phyloP scores from a whole-genome alignment of 2,797 vertebrate species.

The Takifugu rubripes region DNA sequence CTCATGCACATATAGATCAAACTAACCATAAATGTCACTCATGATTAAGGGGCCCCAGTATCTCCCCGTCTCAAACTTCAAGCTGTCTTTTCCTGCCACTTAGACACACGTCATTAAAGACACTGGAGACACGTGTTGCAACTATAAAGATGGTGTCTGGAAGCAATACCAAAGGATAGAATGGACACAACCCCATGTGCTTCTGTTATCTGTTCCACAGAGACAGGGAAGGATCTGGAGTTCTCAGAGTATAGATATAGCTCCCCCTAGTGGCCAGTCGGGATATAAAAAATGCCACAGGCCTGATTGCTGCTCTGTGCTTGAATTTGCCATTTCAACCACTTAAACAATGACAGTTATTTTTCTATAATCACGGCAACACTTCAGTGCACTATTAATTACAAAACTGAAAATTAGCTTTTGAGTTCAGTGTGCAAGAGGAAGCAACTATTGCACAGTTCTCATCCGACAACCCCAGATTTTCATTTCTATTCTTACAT shows the following conservation, averaged over 20 bases:
- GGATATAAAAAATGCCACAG: background rate
- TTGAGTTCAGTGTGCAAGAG: too few species aligned
- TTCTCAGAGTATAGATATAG: background rate
- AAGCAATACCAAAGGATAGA: background rate
- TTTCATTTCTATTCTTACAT: background rate
- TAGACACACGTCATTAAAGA: slow-evolving; percentile 3
- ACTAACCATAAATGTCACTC: slow-evolving; percentile 29
- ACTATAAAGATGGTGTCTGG: slow-evolving; percentile 17
- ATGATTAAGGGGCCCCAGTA: slow-evolving; percentile 28
- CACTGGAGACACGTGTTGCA: background rate
- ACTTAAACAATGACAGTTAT: too few species aligned
- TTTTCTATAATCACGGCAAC: too few species aligned
- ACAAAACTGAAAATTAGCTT: too few species aligned
- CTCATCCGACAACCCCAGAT: background rate
- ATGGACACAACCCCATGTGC: slow-evolving; percentile 15
- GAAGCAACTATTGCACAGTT: too few species aligned
- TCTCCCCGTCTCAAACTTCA: slow-evolving; percentile 12
- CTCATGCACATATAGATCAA: slow-evolving; percentile 34
- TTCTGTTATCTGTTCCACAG: too few species aligned
- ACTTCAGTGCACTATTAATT: too few species aligned
- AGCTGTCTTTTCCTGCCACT: slow-evolving; percentile 1
- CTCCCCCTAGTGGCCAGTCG: slow-evolving; percentile 55
- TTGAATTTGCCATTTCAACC: too few species aligned
- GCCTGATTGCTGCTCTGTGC: background rate
- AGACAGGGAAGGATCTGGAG: background rate